Base-by-base conservation (phyloP, 2,113 vertebrate species). In the Mus spicilegus region DNA sequence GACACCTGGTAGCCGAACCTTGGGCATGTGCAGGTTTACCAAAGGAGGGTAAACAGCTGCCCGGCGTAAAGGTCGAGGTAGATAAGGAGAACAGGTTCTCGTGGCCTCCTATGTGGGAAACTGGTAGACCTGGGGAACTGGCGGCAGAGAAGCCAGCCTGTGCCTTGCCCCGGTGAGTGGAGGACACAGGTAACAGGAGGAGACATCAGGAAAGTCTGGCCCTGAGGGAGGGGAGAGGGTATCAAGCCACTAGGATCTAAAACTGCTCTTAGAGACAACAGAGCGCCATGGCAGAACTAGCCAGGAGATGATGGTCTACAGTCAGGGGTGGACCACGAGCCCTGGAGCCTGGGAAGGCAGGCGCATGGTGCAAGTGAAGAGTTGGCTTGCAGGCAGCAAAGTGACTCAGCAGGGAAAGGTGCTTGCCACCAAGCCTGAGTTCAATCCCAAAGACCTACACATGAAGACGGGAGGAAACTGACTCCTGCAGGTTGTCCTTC, bases 21-120 rank as follows among this genome's bases (percentile, higher is more conserved):
- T 82, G 90, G 95, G 92, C 30, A 76, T 96, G 97, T 54, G 46
- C 61, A 54, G 73, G 92, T 96, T 96, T 97, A 85, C 89, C 91
- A 92, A 97, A 89, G 97, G 97, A 95, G 93, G 95, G 72, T 42
- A 95, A 94, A 89, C 75, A 96, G 82, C 81, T 49, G 12, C 73
- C 1, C 0, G 19, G 75, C 36, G 49, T 63, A 82, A 93, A 97
- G 82, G 87, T 84, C 87, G 87, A 3, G 42, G 16, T 24, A n/a
- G 69, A 93, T 92, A 96, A 78, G 54, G 63, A 67, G 1, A 39
- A 14, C 3, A 13, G 58, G 36, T 1, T 26, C 70, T 69, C 0
- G 4, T 87, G 73, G 73, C 69, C 97, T 94, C 96, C 77, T 78
- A 49, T 46, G 0, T 42, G 63, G 4, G 8, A 4, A 56, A 39